Evolutionary conservation across 2,113 vertebrate genomes (phyloP).

Genomic region (Petrocephalus zakoni): DNA sequence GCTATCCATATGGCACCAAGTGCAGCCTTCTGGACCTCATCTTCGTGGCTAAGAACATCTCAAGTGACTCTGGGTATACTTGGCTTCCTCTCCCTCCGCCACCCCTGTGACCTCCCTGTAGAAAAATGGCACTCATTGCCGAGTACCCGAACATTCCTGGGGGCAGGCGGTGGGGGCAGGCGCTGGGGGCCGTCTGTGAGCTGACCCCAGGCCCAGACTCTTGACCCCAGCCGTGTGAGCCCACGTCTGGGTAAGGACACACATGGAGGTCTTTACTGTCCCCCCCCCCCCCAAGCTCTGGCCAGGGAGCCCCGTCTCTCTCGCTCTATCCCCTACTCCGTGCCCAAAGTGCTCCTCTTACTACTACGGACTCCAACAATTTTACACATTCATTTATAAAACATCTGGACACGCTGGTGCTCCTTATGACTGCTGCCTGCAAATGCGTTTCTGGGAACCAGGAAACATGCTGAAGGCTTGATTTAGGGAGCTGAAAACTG

Average conservation of each 20-base stretch:
- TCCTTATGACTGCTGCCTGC: background rate
- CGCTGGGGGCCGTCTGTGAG: conserved; percentile 18
- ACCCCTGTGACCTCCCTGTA: conserved; percentile 40
- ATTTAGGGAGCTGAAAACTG: background rate
- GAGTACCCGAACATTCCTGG: conserved; percentile 33
- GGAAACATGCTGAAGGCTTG: background rate
- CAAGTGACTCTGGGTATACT: conserved; percentile 32
- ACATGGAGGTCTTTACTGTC: conserved; percentile 31
- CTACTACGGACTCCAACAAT: background rate
- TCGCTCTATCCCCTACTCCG: background rate
- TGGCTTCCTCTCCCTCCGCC: conserved; percentile 37
- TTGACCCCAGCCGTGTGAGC: conserved; percentile 37
- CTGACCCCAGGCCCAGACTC: conserved; percentile 38
- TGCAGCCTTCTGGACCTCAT: conserved; percentile 27
- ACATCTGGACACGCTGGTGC: conserved; percentile 13
- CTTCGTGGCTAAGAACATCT: conserved; percentile 18
- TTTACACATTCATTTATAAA: conserved; percentile 11
- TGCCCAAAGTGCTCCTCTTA: background rate
- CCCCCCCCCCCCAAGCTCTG: background rate
- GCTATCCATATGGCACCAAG: background rate
- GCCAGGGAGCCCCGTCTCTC: background rate
- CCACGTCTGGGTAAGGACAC: conserved; percentile 35
- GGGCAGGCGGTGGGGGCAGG: background rate
- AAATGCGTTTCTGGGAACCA: background rate
- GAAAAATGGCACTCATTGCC: conserved; percentile 46